These are phyloP conservation scores for Nothoprocta pentlandii DNA, from an alignment of 2,113 vertebrate genomes.

Conservation along the genomic window DNA sequence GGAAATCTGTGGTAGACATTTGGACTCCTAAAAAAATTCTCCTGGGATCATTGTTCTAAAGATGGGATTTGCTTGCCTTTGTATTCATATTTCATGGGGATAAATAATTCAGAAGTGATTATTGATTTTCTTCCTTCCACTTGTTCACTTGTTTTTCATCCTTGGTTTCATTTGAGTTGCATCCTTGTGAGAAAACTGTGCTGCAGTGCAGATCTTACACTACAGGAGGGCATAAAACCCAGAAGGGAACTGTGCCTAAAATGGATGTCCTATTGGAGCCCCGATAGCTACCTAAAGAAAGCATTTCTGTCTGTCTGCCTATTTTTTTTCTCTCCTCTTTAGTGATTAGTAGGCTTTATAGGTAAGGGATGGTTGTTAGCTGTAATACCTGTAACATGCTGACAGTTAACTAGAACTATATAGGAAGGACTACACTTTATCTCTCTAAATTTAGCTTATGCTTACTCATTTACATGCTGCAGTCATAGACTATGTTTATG, in stretches of 20 bases:
- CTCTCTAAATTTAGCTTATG: not conserved
- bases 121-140: slow-evolving; percentile 34
- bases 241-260: slow-evolving; percentile 6
- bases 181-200: not conserved
- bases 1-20: not conserved
- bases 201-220: slow-evolving; percentile 9
- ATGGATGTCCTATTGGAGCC: not conserved
- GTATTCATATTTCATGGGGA: slow-evolving; percentile 36
- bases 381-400: not conserved
- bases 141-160: slow-evolving; percentile 55
- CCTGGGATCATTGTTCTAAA: not conserved
- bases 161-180: slow-evolving; percentile 21
- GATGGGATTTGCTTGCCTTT: slow-evolving; percentile 36
- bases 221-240: not conserved
- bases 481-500: not conserved
- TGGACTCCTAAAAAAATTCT: not conserved
- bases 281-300: not conserved
- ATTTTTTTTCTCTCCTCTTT: not conserved
- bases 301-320: not conserved
- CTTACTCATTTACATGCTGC: not conserved
- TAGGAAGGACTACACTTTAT: not conserved
- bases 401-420: not conserved
- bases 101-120: slow-evolving; percentile 62
- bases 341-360: not conserved
- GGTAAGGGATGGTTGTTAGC: not conserved